phyloP scores from a whole-genome alignment of 1,140 invertebrate genomes.

The Lerema accius region DNA sequence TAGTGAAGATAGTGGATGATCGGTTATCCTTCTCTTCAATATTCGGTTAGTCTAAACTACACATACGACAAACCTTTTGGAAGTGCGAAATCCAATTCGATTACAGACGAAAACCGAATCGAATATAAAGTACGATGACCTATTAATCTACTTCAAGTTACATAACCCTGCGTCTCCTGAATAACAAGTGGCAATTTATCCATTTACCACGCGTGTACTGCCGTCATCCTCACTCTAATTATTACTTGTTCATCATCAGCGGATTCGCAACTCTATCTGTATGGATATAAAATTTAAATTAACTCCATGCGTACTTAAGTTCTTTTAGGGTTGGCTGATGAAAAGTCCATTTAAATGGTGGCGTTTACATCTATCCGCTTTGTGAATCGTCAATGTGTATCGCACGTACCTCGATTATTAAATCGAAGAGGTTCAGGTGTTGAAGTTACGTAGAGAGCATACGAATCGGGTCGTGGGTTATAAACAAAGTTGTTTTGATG shows the following conservation, averaged over 20 bases:
- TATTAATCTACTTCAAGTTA: conserved; percentile 68
- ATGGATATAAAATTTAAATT: conserved; percentile 27
- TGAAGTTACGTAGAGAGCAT: background rate
- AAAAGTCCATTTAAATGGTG: conserved; percentile 49
- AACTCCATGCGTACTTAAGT: conserved; percentile 12
- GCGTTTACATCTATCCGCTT: conserved; percentile 54
- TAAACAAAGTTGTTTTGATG: conserved; percentile 30
- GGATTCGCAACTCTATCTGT: conserved; percentile 39
- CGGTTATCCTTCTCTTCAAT: no score
- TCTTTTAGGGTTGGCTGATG: conserved; percentile 10
- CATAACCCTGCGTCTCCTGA: conserved; percentile 56
- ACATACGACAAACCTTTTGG: background rate
- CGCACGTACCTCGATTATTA: conserved; percentile 45
- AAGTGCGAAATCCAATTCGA: conserved; percentile 32
- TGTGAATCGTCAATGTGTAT: conserved; percentile 56
- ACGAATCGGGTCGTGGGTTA: conserved; percentile 16
- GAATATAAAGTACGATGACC: conserved; percentile 66
- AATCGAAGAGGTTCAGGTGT: conserved; percentile 37
- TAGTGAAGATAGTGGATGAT: no score
- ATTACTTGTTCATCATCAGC: conserved; percentile 34
- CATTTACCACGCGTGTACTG: conserved; percentile 55
- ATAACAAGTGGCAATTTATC: conserved; percentile 57
- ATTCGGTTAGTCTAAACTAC: no score
- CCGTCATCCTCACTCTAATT: conserved; percentile 59
- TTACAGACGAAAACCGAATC: conserved; percentile 46